These are phyloP conservation scores for Limnodromus scolopaceus DNA, from an alignment of 2,797 vertebrate species.

Conservation along the genomic window DNA sequence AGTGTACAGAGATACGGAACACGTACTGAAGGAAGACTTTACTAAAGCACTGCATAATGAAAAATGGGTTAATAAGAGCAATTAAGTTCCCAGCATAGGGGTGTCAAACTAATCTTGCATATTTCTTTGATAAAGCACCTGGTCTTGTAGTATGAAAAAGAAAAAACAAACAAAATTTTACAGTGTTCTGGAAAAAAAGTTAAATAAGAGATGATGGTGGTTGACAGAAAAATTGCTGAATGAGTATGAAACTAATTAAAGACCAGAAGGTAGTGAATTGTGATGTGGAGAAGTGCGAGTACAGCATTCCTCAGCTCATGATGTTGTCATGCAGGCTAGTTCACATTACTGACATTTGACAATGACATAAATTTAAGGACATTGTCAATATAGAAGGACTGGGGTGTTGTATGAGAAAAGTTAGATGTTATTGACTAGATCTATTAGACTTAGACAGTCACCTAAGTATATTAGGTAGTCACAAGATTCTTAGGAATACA, in stretches of 20 bases:
- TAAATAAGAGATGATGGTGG: not conserved
- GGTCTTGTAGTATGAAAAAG: not conserved
- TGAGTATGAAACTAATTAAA: rapidly evolving
- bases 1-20: not conserved
- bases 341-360: not conserved
- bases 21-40: not conserved
- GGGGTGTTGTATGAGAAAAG: not conserved
- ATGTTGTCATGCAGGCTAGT: not conserved
- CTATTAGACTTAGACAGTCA: not conserved
- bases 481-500: not conserved
- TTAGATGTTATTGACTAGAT: not conserved
- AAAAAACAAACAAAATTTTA: not conserved
- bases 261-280: not conserved
- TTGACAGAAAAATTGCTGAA: not conserved
- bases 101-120: not conserved
- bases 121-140: not conserved
- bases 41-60: not conserved
- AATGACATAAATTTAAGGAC: not conserved
- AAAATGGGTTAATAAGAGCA: not conserved
- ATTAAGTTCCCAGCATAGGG: not conserved
- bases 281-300: not conserved
- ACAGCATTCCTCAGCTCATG: not conserved
- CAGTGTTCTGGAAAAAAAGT: not conserved
- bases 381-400: not conserved
- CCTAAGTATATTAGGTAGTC: not conserved